Base-by-base conservation (phyloP, 1,140 invertebrate genomes). In the Heliothis virescens region DNA sequence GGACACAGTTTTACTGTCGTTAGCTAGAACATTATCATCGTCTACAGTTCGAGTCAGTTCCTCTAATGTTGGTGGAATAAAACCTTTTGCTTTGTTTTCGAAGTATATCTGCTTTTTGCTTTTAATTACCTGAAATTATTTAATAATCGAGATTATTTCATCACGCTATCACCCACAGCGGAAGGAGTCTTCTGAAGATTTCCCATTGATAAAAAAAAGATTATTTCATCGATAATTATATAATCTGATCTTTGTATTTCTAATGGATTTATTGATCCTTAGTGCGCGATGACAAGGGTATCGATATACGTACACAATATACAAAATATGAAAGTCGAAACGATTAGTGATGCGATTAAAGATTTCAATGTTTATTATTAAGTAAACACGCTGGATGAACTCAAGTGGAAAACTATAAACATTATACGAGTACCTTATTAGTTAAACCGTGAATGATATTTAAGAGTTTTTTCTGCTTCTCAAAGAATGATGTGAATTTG, bases 391-490 rank as follows among this genome's bases (percentile, higher is more conserved):
- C 53, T 5, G 9, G 16, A 57, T 57, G 9, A 16, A 57, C 18
- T 18, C 16, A 57, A 16, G 53, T 7, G 18, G 53, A 57, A 50
- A 48, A 59, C 0, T 47, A 50, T 50, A 15, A 41, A 69, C 34
- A 50, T 15, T 1, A 29, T 52, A 16, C 9, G 12, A 3, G n/a
- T 87, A 95, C 96, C 85, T 95, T 95, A 57, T 92, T 95, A 2
- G 96, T 97, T 41, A 97, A 89, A 21, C 95, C 95, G 79, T 97
- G 95, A 83, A 97, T 97, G 47, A 95, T 96, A 50, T 89, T 86
- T n/a, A 97, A 91, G 73, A 96, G 92, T 81, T 96, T 90, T 18
- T 96, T 90, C 79, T 97, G 96, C 78, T 96, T 86, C 81, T 96
- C 95, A 2, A 95, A 95, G 79, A 96, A 94, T 11, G 95, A 95